These are phyloP conservation scores for Monodelphis domestica DNA, from an alignment of 2,797 vertebrate genomes.

Conservation along the genomic window DNA sequence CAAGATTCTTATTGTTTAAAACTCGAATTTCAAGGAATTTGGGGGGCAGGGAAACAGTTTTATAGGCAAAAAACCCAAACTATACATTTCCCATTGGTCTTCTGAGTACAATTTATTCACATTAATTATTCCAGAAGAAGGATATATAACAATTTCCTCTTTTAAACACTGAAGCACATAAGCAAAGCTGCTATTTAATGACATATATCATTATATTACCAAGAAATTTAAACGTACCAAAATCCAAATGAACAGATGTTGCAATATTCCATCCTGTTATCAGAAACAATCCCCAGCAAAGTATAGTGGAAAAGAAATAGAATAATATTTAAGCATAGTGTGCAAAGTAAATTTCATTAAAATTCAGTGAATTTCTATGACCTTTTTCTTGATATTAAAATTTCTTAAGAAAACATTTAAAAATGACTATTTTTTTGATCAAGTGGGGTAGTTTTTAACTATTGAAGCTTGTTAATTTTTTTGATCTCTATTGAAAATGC, in stretches of 20 bases:
- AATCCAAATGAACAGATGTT: too few relatives aligned
- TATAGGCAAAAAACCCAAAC: constrained; percentile 9
- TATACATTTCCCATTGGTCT: neutral
- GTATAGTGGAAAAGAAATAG: constrained; percentile 18
- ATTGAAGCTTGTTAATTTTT: constrained; percentile 77
- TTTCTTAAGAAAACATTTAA: constrained; percentile 74
- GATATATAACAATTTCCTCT: neutral
- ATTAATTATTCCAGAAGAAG: neutral
- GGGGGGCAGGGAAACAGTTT: too few relatives aligned
- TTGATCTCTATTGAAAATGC: constrained; percentile 81
- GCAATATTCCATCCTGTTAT: neutral
- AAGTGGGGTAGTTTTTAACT: constrained; percentile 78
- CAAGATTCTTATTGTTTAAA: neutral
- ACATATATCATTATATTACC: too few relatives aligned
- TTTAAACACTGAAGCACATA: neutral
- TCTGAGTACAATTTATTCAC: constrained; percentile 45
- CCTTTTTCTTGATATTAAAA: constrained; percentile 69
- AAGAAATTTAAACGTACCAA: too few relatives aligned
- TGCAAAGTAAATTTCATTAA: constrained; percentile 59
- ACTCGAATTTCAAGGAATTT: neutral
- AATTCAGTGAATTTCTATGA: constrained; percentile 59
- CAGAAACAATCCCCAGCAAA: constrained; percentile 3
- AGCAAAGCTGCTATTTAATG: too few relatives aligned
- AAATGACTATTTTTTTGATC: constrained; percentile 76
- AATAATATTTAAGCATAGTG: constrained; percentile 46